Evolutionary conservation across 2,888 invertebrate species (phyloP).

Genomic region (Agrochola circellaris): DNA sequence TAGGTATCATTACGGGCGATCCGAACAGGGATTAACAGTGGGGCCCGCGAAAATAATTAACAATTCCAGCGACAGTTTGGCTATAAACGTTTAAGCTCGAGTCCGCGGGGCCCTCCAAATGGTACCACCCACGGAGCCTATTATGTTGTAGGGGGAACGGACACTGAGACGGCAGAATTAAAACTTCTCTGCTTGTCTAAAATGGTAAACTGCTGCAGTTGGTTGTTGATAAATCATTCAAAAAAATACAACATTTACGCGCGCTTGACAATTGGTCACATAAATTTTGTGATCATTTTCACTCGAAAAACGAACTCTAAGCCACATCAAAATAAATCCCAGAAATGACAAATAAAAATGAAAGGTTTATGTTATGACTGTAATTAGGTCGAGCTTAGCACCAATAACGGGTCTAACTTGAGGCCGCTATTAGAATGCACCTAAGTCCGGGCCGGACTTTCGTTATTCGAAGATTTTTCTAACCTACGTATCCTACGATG

Average conservation of each 20-base stretch:
- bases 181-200: no score
- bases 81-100: conserved; percentile 65
- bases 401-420: no score
- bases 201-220: no score
- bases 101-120: conserved; percentile 60
- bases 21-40: conserved; percentile 57
- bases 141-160: conserved; percentile 53
- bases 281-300: neutral
- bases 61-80: conserved; percentile 63
- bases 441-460: neutral
- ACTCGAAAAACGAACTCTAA: neutral
- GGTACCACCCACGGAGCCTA: conserved; percentile 57
- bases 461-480: neutral
- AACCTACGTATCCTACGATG: neutral
- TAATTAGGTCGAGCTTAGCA: no score
- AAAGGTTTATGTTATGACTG: no score
- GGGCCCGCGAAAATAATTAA: conserved; percentile 67
- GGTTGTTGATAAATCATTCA: neutral
- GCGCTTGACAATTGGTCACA: neutral
- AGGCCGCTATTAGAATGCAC: neutral
- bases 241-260: neutral
- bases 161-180: conserved; percentile 12
- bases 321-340: no score
- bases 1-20: conserved; percentile 56
- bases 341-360: no score